phyloP scores from a whole-genome alignment of 2,888 invertebrate genomes.

The Ectropis crepuscularia region DNA sequence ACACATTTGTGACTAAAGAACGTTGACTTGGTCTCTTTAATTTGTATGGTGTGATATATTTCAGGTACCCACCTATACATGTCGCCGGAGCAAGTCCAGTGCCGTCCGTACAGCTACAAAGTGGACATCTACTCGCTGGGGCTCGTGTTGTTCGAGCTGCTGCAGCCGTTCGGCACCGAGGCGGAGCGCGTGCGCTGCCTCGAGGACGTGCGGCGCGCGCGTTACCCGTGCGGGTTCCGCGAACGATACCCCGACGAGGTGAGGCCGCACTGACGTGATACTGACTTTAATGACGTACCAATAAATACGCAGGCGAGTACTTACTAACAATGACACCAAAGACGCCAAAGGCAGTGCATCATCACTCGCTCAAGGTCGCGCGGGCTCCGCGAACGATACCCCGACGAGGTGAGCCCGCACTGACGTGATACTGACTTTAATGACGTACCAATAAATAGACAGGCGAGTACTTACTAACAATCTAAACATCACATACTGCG shows the following conservation, averaged over 20 bases:
- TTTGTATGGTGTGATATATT: no score
- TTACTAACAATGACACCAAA: no score
- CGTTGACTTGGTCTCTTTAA: no score
- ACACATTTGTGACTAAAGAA: no score
- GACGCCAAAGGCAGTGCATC: slow-evolving; percentile 96
- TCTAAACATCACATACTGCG: no score
- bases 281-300: no score
- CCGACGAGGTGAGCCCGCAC: slow-evolving; percentile 89
- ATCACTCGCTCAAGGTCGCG: slow-evolving; percentile 87
- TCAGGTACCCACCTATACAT: slow-evolving; percentile 97
- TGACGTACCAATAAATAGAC: no score
- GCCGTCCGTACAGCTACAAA: slow-evolving; percentile 92
- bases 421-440: no score
- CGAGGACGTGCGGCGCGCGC: slow-evolving; percentile 86
- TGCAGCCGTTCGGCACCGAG: slow-evolving; percentile 95
- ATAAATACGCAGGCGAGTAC: no score
- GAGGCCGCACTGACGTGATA: no score
- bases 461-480: no score
- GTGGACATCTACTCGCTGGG: slow-evolving; percentile 98
- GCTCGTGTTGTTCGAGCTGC: slow-evolving; percentile 95
- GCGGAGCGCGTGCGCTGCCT: slow-evolving; percentile 93
- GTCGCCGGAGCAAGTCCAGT: slow-evolving; percentile 96
- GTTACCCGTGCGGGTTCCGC: slow-evolving; percentile 89
- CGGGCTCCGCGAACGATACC: slow-evolving; percentile 86
- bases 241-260: slow-evolving; percentile 89